Evolutionary conservation across 2,113 vertebrate species (phyloP), one percentile per base, ranked within the genome.

Genomic region (Silurus meridionalis): DNA sequence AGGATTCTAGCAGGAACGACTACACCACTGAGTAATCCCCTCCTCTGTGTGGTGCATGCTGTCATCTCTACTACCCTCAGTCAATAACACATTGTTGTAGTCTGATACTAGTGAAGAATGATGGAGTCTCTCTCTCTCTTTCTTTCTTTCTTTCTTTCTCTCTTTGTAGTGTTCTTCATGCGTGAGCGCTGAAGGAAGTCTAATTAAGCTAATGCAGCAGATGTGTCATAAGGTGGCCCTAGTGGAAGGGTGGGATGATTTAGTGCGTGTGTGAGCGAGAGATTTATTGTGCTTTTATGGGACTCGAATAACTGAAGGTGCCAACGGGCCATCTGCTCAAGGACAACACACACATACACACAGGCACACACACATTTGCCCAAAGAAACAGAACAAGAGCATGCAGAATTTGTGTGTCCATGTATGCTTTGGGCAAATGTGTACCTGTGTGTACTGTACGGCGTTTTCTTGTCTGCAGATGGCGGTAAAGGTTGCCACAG

Each of bases 221-320:
- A 37, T 21, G 69, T 64, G 80, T 64, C 23, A 55, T 13, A 61
- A n/a, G 80, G 80, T 77, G 28, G 23, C 50, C 57, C 25, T 64
- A 66, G 60, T n/a, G 50, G 80, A 81, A 3, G 66, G 23, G 17
- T 74, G 67, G 67, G 9, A 78, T 72, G 58, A 82, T 55, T 64
- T 75, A 23, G 69, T 14, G 23, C 8, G 83, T 9, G 83, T 50
- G 58, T 46, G 72, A 9, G 53, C 37, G 71, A 37, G 37, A 37
- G 96, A 99, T 98, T 99, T 99, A 99, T 98, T 96, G 97, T 95
- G 97, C 97, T 97, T 98, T 98, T 98, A 96, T 95, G 96, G 95
- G 96, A 97, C 97, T 96, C 97, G 97, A 97, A 98, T 99, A 98
- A 95, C 93, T 92, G 91, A 93, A 95, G 95, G 95, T 97, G 96